Conservation (phyloP, 2,113 vertebrate species). For the Chamaetylas fuelleborni region DNA sequence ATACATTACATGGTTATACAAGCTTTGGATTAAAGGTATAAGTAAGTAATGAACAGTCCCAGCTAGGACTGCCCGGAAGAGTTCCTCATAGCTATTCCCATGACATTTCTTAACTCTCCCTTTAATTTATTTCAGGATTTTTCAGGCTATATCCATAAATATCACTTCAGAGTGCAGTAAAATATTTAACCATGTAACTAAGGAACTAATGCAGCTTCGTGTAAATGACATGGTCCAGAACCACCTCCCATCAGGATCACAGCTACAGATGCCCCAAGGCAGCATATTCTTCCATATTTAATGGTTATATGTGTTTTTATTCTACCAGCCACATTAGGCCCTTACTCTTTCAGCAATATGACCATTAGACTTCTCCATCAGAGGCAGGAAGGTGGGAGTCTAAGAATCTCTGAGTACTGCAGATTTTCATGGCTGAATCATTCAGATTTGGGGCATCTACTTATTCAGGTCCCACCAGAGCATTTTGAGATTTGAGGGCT, state of each 20-base stretch:
- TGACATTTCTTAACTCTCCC: background rate
- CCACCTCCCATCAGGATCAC: background rate
- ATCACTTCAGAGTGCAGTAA: slow-evolving; percentile 5
- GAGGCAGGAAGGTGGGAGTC: background rate
- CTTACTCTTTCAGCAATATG: background rate
- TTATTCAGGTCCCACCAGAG: background rate
- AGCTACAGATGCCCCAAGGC: background rate
- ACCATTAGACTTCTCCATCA: background rate
- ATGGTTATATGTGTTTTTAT: background rate
- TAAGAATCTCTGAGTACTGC: background rate
- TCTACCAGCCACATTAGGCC: background rate
- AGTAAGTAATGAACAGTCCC: background rate
- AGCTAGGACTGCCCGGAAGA: background rate
- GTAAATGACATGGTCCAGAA: slow-evolving; percentile 51
- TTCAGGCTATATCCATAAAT: background rate
- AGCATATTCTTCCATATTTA: background rate
- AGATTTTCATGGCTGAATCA: background rate
- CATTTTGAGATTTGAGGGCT: background rate
- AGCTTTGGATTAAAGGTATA: background rate
- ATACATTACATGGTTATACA: background rate
- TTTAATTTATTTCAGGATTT: slow-evolving; percentile 40
- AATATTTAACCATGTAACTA: slow-evolving; percentile 60
- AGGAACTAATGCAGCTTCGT: slow-evolving; percentile 35
- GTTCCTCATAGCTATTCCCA: background rate
- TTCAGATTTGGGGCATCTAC: background rate